phyloP scores from a whole-genome alignment of 2,888 invertebrate genomes.

The Chaetogeoica ovagalla region DNA sequence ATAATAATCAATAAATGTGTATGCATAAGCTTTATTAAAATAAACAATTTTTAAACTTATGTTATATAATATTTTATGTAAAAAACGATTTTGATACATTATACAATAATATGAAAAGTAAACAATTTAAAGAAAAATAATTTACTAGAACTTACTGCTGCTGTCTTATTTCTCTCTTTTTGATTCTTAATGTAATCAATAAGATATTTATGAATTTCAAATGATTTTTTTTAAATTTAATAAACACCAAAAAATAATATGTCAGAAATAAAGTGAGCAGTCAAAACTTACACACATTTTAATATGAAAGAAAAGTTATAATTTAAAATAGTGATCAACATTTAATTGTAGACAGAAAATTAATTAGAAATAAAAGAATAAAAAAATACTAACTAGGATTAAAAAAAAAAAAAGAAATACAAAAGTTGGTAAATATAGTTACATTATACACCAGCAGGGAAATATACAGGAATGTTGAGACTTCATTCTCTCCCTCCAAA shows the following conservation, averaged over 20 bases:
- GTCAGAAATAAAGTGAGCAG: too few species aligned
- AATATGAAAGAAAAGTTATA: not conserved
- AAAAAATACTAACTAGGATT: slow-evolving; percentile 25
- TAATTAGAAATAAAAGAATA: not conserved
- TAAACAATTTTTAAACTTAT: not conserved
- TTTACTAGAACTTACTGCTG: slow-evolving; percentile 1
- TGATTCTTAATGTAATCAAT: not conserved
- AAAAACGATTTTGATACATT: not conserved
- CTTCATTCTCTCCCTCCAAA: too few species aligned
- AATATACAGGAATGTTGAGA: too few species aligned
- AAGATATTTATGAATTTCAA: slow-evolving; percentile 7
- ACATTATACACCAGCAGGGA: not conserved
- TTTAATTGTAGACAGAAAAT: not conserved
- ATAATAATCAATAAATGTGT: not conserved
- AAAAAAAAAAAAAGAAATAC: not conserved
- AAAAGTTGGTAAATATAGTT: not conserved
- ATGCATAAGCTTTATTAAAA: not conserved
- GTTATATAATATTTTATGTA: not conserved
- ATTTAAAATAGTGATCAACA: not conserved
- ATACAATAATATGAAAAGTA: not conserved
- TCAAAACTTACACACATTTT: too few species aligned
- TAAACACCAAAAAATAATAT: slow-evolving; percentile 2
- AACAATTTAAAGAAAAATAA: slow-evolving; percentile 7
- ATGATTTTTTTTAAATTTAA: not conserved
- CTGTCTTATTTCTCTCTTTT: slow-evolving; percentile 31